Base-by-base conservation (phyloP, 2,113 vertebrate species). In the Oncorhynchus gorbuscha region DNA sequence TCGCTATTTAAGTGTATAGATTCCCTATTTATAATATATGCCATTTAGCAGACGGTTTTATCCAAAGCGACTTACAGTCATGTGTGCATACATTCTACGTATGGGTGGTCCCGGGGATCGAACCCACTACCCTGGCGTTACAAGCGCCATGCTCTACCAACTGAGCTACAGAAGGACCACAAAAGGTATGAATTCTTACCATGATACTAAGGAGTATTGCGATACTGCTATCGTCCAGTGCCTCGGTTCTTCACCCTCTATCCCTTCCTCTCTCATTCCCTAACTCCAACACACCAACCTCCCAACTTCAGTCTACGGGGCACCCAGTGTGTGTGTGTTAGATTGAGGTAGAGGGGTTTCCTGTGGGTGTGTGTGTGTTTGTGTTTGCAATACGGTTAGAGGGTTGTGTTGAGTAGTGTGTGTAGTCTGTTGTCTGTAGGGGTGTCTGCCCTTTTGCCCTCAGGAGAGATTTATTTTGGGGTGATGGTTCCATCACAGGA, bases 321-420 rank as follows among this genome's bases (percentile, higher is more conserved):
- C 20, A 45, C 28, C 28, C 7, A 69, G 32, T 69, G 67, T 20
- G 32, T 20, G 30, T 69, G 16, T 69, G 67, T 69, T 24, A 7
- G 66, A 32, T 18, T 14, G 66, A 14, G 26, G 14, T 12, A 26
- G 24, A 30, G 64, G 14, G 64, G 14, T 13, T 66, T 8, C 13
- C 9, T 66, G 65, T 32, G 1, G 32, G 65, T 67, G 26, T 26
- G 62, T 24, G 24, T 65, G n/a, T 51, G 69, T 71, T 3, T 71
- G 24, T 55, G 81, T 26, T 24, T 30, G 64, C 24, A 12, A 12
- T 61, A n/a, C 16, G 16, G 51, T 55, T 18, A 18, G 51, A 55
- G 51, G 51, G 51, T 55, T 67, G 66, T 55, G 30, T 69, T 76
- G 14, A 67, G 16, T 51, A 45, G 45, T 67, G 45, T 78, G 12